A percentile compares a stretch with the other conserved stretches of the same genome.
Conservation (phyloP, 2,888 invertebrate species). For the Lepeophtheirus nordmannii region DNA sequence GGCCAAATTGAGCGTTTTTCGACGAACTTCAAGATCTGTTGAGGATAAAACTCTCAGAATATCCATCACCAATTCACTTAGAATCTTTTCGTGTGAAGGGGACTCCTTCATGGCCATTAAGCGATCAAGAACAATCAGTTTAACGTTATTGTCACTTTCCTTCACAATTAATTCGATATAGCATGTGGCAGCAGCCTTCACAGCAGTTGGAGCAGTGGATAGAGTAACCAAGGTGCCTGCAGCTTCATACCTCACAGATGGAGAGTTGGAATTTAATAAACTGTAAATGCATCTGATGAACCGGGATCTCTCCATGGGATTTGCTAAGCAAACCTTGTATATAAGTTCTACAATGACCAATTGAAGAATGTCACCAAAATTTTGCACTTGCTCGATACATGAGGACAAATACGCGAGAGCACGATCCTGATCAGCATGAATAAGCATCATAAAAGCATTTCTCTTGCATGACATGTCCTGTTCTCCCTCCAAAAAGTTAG, state of each 20-base stretch:
- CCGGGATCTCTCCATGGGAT: conserved; percentile 82
- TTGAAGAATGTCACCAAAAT: conserved; percentile 91
- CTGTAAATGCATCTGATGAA: conserved; percentile 98
- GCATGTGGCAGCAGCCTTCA: conserved; percentile 89
- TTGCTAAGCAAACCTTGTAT: conserved; percentile 94
- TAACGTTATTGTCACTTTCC: conserved; percentile 98
- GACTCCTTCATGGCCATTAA: conserved; percentile 70
- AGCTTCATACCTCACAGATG: conserved; percentile 84
- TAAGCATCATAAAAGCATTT: conserved; percentile 94
- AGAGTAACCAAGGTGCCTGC: conserved; percentile 94
- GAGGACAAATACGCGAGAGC: conserved; percentile 82
- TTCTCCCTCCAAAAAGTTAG: conserved; percentile 81
- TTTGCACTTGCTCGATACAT: conserved; percentile 81
- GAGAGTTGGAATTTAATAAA: conserved; percentile 79
- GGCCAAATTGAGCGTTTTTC: conserved; percentile 63
- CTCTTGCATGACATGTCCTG: conserved; percentile 98
- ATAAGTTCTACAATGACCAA: conserved; percentile 96
- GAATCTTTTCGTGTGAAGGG: conserved; percentile 65
- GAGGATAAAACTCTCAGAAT: conserved; percentile 78
- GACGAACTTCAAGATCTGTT: conserved; percentile 84
- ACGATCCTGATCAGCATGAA: conserved; percentile 88
- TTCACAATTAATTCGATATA: conserved; percentile 98
- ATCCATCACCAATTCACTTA: conserved; percentile 86
- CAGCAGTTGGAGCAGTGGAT: conserved; percentile 91
- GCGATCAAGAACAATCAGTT: conserved; percentile 88